Percentiles rank a stretch among this genome's conserved stretches.
Conservation (phyloP, 2,797 vertebrate species). For the Todus mexicanus region DNA sequence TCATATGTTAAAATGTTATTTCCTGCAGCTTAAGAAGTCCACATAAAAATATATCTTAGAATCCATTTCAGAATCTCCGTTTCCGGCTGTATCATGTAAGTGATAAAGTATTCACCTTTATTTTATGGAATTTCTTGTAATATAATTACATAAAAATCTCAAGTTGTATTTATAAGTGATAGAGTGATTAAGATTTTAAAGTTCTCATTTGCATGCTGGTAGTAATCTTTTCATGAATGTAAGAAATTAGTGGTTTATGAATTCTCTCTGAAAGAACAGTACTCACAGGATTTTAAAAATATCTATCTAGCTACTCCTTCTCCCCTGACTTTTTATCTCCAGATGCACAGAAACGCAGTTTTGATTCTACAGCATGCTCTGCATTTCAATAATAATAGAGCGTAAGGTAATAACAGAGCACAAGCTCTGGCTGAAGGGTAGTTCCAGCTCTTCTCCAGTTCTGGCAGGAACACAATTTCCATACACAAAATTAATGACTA, state of each 20-base stretch:
- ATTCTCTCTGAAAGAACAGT: slow-evolving; percentile 50
- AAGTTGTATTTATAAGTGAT: neutral
- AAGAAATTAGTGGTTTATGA: slow-evolving; percentile 38
- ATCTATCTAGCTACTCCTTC: neutral
- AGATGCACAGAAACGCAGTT: slow-evolving; percentile 35
- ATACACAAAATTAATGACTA: neutral
- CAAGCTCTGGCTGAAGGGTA: neutral
- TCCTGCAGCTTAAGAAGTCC: neutral
- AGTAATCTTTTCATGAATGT: slow-evolving; percentile 30
- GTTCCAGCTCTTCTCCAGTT: slow-evolving; percentile 27
- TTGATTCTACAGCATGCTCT: slow-evolving; percentile 36
- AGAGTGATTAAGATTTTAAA: slow-evolving; percentile 26
- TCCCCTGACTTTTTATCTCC: slow-evolving; percentile 15
- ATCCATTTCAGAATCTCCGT: neutral
- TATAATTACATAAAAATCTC: neutral
- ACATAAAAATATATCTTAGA: neutral
- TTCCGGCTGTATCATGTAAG: neutral
- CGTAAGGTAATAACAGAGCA: slow-evolving; percentile 16
- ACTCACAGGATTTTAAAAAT: neutral
- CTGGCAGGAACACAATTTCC: slow-evolving; percentile 26
- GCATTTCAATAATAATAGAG: slow-evolving; percentile 48
- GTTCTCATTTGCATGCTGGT: slow-evolving; percentile 7
- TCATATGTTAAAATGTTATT: neutral
- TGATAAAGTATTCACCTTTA: neutral
- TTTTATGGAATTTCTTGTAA: slow-evolving; percentile 26